These are phyloP conservation scores for Protobothrops flavoviridis DNA, from an alignment of 2,113 vertebrate genomes.

Conservation along the genomic window DNA sequence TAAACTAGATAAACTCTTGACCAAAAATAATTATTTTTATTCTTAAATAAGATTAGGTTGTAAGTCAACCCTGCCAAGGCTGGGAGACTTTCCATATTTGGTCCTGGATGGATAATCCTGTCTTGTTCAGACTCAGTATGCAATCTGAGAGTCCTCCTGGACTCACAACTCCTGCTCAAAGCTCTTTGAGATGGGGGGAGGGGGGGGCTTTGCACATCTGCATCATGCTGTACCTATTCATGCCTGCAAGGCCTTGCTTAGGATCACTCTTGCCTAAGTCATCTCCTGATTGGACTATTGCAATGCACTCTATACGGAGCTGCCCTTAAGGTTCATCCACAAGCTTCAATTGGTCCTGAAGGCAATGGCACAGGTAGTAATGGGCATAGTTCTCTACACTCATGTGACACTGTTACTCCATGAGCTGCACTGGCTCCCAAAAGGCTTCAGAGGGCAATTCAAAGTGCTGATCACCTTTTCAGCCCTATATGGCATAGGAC, in stretches of 20 bases:
- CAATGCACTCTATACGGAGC: not conserved
- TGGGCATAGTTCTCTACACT: not conserved
- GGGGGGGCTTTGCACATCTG: not conserved
- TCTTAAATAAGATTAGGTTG: not conserved
- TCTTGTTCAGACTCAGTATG: not conserved
- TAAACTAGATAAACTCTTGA: not conserved
- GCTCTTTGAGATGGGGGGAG: not conserved
- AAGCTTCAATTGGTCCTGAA: not conserved
- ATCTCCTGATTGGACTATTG: not conserved
- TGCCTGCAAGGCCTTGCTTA: not conserved
- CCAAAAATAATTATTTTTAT: not conserved
- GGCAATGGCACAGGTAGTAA: not conserved
- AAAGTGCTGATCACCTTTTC: not conserved
- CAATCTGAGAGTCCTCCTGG: not conserved
- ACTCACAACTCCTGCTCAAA: not conserved
- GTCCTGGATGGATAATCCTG: not conserved
- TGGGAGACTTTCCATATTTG: not conserved
- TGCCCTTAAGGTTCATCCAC: not conserved
- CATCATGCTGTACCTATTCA: not conserved
- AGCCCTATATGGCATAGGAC: not conserved
- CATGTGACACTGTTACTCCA: not conserved
- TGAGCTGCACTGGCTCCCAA: not conserved
- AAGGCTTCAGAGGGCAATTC: not conserved
- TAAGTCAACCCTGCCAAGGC: not conserved
- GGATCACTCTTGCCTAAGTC: not conserved